Evolutionary conservation across 2,888 invertebrate species (phyloP).

Genomic region (Caradrina clavipalpis): DNA sequence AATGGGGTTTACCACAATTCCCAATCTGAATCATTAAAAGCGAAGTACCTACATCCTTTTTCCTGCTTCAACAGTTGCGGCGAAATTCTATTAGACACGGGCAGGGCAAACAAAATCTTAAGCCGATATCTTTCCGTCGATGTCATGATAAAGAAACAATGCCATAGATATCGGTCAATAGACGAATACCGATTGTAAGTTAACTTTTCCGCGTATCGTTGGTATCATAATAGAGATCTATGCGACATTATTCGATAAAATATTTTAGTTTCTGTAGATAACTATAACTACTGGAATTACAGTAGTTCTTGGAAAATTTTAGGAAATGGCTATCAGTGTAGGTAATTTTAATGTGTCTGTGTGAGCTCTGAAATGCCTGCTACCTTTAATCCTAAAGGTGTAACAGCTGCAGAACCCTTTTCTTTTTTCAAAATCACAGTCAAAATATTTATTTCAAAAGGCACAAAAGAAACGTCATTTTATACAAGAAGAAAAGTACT

Average conservation of each 20-base stretch:
- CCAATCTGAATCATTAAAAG: constrained; percentile 48
- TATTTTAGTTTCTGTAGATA: constrained; percentile 46
- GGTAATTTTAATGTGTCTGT: background rate
- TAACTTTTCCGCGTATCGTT: constrained; percentile 53
- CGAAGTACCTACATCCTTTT: constrained; percentile 14
- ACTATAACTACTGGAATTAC: constrained; percentile 23
- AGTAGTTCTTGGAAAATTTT: constrained; percentile 35
- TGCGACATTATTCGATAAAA: constrained; percentile 50
- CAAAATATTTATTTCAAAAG: no score
- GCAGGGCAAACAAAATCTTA: constrained; percentile 15
- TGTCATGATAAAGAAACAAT: constrained; percentile 50
- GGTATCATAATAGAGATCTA: constrained; percentile 37
- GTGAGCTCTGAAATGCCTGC: background rate
- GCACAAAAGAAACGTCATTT: no score
- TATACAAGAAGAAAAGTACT: no score
- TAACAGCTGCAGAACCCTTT: no score
- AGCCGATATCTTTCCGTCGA: constrained; percentile 25
- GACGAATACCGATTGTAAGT: constrained; percentile 38
- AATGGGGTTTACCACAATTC: constrained; percentile 43
- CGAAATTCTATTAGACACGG: background rate
- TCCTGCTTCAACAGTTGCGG: background rate
- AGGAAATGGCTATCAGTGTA: constrained; percentile 14
- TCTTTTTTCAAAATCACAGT: no score
- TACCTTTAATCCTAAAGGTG: no score
- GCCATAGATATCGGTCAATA: constrained; percentile 40